Evolutionary conservation across 2,797 vertebrate genomes (phyloP), one percentile per base, ranked within the genome.

Genomic region (Coendou prehensilis): DNA sequence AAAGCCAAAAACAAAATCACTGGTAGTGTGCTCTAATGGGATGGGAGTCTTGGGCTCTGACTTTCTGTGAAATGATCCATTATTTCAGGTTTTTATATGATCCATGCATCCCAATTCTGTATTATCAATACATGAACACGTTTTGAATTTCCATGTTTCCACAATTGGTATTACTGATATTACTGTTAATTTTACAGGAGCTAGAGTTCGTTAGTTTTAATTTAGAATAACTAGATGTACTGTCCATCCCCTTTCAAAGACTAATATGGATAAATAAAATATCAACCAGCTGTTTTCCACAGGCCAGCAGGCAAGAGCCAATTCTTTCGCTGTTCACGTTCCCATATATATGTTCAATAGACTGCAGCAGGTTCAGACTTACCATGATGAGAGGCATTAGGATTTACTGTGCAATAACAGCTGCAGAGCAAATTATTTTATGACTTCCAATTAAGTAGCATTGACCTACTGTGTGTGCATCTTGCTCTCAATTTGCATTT

Each of bases 401-500:
- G 20, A 71, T 95, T 96, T 96, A 47, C 56, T 76, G 2, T 64
- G 26, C 67, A 33, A 0, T 80, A 18, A 87, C 73, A 91, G 28
- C 23, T 14, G 9, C 17, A 18, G 33, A n/a, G 71, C 47, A 94
- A 30, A 63, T 91, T 57, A 33, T 94, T 97, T 92, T 86, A 67
- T 96, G 82, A 59, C 95, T 96, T 14, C 78, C 71, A 61, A 0
- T 95, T 95, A 95, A 97, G 76, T 82, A 54, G 3, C 26, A 54
- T 67, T 97, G 96, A 95, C 91, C 64, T 94, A 93, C 95, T 96
- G 73, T 78, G 28, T 76, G 17, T 79, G 15, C 64, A 9, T 76
- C 22, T 95, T 64, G 41, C 78, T 96, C 75, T 96, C 93, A 78
- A 18, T 81, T 45, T 79, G 90, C 97, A 23, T 83, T 94, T 96